Percentiles rank a stretch among this genome's conserved stretches.
phyloP scores from a whole-genome alignment of 2,113 vertebrate species.

The Psittacus erithacus region DNA sequence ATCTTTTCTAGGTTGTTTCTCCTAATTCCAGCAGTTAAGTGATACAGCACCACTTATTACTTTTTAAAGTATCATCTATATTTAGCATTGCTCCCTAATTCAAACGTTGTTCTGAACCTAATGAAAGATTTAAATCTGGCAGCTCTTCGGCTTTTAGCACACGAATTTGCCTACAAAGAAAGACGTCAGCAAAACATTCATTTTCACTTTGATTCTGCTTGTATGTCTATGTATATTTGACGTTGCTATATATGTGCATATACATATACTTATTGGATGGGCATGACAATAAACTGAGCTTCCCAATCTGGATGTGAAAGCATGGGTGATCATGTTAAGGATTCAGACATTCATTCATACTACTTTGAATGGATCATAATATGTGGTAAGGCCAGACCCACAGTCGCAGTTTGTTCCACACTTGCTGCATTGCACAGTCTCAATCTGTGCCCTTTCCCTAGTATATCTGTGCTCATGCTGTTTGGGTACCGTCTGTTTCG shows the following conservation, averaged over 20 bases:
- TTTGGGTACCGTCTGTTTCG: neutral
- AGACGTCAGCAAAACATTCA: conserved; percentile 15
- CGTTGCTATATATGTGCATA: neutral
- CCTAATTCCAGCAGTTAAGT: neutral
- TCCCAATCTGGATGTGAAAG: neutral
- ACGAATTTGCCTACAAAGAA: conserved; percentile 46
- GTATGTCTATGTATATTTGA: neutral
- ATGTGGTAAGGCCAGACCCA: neutral
- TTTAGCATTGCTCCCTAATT: conserved; percentile 47
- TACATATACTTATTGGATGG: too few relatives aligned
- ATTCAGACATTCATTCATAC: neutral
- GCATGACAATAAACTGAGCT: neutral
- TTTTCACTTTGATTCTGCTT: neutral
- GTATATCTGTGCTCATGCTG: neutral
- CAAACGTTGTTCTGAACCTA: conserved; percentile 30
- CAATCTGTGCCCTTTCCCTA: neutral
- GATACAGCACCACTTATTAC: neutral
- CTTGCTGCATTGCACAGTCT: neutral
- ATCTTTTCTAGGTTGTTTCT: neutral
- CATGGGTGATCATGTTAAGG: neutral
- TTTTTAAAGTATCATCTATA: conserved; percentile 34
- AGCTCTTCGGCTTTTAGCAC: conserved; percentile 55
- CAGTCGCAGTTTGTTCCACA: accelerated
- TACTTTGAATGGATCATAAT: neutral
- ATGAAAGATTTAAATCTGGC: conserved; percentile 72